Percentiles rank a stretch among this genome's conserved stretches.
Conservation (phyloP, 2,797 vertebrate genomes). For the Rhincodon typus region DNA sequence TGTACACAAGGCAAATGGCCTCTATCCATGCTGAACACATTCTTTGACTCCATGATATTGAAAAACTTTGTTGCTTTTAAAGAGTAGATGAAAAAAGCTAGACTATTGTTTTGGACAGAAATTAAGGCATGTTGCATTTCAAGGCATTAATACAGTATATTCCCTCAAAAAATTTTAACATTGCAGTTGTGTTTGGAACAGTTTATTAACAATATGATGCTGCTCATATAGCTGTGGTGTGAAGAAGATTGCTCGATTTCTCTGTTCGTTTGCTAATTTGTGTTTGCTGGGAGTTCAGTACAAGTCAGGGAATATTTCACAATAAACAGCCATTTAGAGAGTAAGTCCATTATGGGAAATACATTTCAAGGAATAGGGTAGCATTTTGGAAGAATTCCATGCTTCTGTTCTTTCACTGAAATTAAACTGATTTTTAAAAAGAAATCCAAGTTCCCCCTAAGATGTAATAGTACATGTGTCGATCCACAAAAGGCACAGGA, state of each 20-base stretch:
- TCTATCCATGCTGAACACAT: too few relatives aligned
- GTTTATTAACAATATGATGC: not conserved
- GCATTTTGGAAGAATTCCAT: not conserved
- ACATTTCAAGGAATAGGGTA: not conserved
- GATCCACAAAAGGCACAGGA: not conserved
- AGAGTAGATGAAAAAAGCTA: not conserved
- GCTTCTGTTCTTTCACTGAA: not conserved
- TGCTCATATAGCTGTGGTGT: not conserved
- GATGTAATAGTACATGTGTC: not conserved
- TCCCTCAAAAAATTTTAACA: not conserved
- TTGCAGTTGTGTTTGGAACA: not conserved
- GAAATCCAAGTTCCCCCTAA: too few relatives aligned
- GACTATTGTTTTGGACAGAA: not conserved
- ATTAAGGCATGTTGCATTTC: not conserved
- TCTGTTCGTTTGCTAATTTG: not conserved
- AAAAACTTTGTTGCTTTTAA: not conserved
- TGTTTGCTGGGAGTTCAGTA: not conserved
- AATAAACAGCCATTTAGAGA: not conserved
- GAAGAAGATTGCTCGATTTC: not conserved
- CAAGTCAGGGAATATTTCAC: not conserved
- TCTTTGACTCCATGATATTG: too few relatives aligned
- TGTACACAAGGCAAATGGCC: too few relatives aligned
- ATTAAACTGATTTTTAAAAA: not conserved
- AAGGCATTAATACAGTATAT: not conserved
- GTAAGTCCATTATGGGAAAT: not conserved